Percentiles rank a stretch among this genome's conserved stretches.
Conservation (phyloP, 2,113 vertebrate species). For the Struthio camelus region DNA sequence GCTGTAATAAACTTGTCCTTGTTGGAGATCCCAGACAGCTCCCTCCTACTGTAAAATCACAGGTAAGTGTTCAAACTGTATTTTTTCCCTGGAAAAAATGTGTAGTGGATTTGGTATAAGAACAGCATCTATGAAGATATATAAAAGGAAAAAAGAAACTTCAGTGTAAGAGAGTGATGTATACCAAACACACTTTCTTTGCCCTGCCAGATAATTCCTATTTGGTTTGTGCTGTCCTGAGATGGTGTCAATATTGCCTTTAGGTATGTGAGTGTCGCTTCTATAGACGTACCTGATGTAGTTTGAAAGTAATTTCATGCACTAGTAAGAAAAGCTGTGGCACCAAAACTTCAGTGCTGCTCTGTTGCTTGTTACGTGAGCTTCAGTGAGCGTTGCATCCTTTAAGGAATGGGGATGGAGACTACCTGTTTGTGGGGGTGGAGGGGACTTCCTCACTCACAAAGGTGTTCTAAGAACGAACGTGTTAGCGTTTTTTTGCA, state of each 20-base stretch:
- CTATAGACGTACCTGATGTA: background rate
- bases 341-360: background rate
- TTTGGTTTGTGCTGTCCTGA: background rate
- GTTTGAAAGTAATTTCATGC: background rate
- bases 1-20: conserved; percentile 81
- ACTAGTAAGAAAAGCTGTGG: background rate
- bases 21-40: conserved; percentile 88
- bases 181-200: background rate
- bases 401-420: background rate
- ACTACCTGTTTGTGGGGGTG: background rate
- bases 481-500: background rate
- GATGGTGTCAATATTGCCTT: background rate
- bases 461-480: background rate
- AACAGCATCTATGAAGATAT: background rate
- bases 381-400: background rate
- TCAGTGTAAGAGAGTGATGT: background rate
- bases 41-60: conserved; percentile 85
- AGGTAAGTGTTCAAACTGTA: conserved; percentile 68
- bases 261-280: background rate
- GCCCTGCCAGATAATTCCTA: background rate
- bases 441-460: background rate
- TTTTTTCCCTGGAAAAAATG: background rate
- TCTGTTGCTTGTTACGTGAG: background rate
- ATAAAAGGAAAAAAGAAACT: rapidly evolving
- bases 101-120: background rate